Conservation (phyloP, 2,113 vertebrate genomes). For the Larimichthys polyactis region DNA sequence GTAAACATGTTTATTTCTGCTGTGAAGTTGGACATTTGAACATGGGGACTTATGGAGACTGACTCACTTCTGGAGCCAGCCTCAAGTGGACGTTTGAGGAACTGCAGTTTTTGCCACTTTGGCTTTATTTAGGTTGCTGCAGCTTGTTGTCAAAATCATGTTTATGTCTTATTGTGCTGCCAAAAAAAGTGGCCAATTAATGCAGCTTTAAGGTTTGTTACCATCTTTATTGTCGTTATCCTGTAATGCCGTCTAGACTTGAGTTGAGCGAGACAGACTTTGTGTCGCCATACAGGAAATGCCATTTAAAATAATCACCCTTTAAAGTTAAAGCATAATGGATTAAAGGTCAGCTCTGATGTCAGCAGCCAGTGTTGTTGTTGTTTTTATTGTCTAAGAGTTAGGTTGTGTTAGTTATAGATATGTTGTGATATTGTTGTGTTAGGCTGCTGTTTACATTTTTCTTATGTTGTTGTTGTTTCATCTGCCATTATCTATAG, state of each 20-base stretch:
- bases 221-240: too few relatives aligned
- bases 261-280: not conserved
- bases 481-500: not conserved
- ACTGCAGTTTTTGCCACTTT: too few relatives aligned
- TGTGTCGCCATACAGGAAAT: not conserved
- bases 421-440: not conserved
- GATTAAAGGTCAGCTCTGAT: not conserved
- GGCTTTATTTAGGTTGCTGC: too few relatives aligned
- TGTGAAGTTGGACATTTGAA: too few relatives aligned
- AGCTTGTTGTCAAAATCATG: too few relatives aligned
- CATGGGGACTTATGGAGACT: too few relatives aligned
- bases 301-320: not conserved
- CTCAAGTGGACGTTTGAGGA: too few relatives aligned
- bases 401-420: too few relatives aligned
- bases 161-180: too few relatives aligned
- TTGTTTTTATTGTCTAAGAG: not conserved
- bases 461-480: not conserved
- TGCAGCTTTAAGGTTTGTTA: not conserved
- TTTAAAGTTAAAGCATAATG: not conserved
- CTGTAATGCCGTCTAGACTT: not conserved
- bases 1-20: too few relatives aligned
- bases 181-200: too few relatives aligned
- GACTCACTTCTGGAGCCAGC: too few relatives aligned
- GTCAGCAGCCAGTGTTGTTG: not conserved
- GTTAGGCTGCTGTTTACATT: not conserved